These are phyloP conservation scores for Suillia variegata DNA, from an alignment of 2,888 invertebrate species.

Conservation along the genomic window DNA sequence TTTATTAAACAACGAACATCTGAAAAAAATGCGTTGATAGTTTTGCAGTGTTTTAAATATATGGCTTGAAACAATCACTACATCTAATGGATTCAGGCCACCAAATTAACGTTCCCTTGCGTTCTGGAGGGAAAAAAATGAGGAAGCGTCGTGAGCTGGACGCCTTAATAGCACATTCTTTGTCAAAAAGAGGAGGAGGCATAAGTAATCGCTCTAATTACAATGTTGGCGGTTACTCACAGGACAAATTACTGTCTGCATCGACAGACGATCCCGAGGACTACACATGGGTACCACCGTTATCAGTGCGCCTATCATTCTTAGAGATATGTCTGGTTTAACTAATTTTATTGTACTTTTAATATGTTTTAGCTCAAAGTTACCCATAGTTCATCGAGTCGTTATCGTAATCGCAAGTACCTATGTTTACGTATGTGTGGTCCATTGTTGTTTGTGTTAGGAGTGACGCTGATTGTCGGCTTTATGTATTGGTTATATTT, in stretches of 20 bases:
- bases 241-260: slow-evolving; percentile 70
- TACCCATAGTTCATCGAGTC: slow-evolving; percentile 36
- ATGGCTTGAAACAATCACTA: no score
- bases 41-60: no score
- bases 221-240: slow-evolving; percentile 60
- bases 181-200: slow-evolving; percentile 45
- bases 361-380: slow-evolving; percentile 40
- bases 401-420: slow-evolving; percentile 51
- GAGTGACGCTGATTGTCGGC: slow-evolving; percentile 48
- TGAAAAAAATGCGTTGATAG: no score
- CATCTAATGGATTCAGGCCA: slow-evolving; percentile 66
- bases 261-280: slow-evolving; percentile 68
- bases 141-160: slow-evolving; percentile 77
- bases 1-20: no score
- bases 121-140: slow-evolving; percentile 72
- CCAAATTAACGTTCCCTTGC: slow-evolving; percentile 69
- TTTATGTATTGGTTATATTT: slow-evolving; percentile 60
- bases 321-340: slow-evolving; percentile 32
- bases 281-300: slow-evolving; percentile 60
- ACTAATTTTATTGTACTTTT: slow-evolving; percentile 13
- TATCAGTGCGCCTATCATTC: slow-evolving; percentile 11
- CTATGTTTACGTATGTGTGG: slow-evolving; percentile 53
- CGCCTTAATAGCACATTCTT: slow-evolving; percentile 68
- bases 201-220: slow-evolving; percentile 40
- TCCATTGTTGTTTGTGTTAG: slow-evolving; percentile 50